These are phyloP conservation scores for Conus canariensis DNA, from an alignment of 2,888 invertebrate species.

Conservation along the genomic window DNA sequence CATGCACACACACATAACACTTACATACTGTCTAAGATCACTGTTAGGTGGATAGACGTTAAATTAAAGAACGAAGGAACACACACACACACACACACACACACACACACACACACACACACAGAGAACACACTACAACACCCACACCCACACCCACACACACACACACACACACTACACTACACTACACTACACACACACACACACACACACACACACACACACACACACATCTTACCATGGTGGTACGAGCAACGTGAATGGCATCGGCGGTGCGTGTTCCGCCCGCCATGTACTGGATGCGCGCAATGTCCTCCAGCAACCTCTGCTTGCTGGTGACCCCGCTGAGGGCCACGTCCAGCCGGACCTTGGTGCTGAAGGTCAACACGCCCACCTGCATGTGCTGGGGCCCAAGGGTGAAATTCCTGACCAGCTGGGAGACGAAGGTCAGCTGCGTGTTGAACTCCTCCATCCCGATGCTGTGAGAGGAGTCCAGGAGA, in stretches of 20 bases:
- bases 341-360: constrained; percentile 55
- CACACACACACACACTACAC: too few relatives aligned
- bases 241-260: constrained; percentile 46
- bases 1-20: too few relatives aligned
- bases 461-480: constrained; percentile 51
- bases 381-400: constrained; percentile 56
- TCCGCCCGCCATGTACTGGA: constrained; percentile 51
- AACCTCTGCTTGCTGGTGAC: constrained; percentile 49
- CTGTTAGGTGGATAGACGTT: too few relatives aligned
- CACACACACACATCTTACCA: constrained; percentile 42
- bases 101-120: too few relatives aligned
- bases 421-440: constrained; percentile 47
- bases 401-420: constrained; percentile 52
- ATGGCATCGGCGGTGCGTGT: constrained; percentile 61
- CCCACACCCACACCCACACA: too few relatives aligned
- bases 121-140: too few relatives aligned
- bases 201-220: too few relatives aligned
- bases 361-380: constrained; percentile 46
- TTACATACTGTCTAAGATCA: too few relatives aligned
- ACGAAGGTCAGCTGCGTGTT: constrained; percentile 53
- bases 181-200: too few relatives aligned
- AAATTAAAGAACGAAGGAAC: too few relatives aligned
- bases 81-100: too few relatives aligned
- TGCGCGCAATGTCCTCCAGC: constrained; percentile 56
- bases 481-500: constrained; percentile 56